phyloP scores from a whole-genome alignment of 2,113 vertebrate genomes.

The Pogona vitticeps region DNA sequence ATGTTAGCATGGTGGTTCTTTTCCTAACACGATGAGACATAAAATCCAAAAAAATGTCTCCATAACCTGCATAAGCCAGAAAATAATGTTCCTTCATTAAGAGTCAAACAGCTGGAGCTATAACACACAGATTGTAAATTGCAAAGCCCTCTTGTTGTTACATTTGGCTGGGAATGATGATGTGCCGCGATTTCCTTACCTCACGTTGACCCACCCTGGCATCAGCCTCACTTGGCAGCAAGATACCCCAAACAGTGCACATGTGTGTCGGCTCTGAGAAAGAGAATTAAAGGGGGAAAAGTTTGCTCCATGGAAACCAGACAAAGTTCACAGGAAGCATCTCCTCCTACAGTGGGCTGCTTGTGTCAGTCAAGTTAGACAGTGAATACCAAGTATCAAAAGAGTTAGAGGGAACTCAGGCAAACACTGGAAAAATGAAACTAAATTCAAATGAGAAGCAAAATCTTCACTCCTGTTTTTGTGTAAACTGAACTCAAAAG shows the following conservation, averaged over 20 bases:
- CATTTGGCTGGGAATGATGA: neutral
- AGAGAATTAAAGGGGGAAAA: slow-evolving; percentile 44
- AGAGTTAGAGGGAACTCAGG: slow-evolving; percentile 49
- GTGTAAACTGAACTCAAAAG: neutral
- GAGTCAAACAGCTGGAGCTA: neutral
- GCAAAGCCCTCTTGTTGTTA: neutral
- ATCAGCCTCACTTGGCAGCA: neutral
- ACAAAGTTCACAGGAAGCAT: slow-evolving; percentile 53
- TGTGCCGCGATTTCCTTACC: accelerated
- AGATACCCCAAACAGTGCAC: neutral
- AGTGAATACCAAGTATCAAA: slow-evolving; percentile 66
- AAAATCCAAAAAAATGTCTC: neutral
- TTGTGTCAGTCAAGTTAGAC: slow-evolving; percentile 67
- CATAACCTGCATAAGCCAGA: neutral
- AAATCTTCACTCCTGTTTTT: neutral
- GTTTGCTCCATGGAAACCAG: slow-evolving; percentile 71
- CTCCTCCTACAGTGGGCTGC: slow-evolving; percentile 63
- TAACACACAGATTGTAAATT: neutral
- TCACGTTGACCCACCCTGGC: neutral
- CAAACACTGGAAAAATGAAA: slow-evolving; percentile 19
- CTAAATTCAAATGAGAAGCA: neutral
- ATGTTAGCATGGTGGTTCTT: neutral
- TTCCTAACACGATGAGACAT: neutral
- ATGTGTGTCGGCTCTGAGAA: slow-evolving; percentile 12
- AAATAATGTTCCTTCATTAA: neutral